These are phyloP conservation scores for Morpho deidamia DNA, from an alignment of 2,888 invertebrate genomes.

Conservation along the genomic window DNA sequence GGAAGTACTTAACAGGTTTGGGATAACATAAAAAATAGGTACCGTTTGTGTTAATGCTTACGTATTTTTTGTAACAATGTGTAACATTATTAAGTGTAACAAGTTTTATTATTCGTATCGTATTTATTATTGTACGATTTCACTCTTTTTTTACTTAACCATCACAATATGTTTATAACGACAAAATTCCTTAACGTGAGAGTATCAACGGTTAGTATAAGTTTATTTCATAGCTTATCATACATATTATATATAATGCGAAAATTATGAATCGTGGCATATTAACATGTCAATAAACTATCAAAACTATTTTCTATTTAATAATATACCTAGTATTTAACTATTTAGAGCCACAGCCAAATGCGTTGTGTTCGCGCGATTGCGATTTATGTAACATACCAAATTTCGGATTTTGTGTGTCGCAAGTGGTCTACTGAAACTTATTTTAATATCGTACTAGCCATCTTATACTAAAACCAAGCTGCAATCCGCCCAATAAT, in stretches of 20 bases:
- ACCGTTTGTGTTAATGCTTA: slow-evolving; percentile 53
- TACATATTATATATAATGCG: slow-evolving; percentile 29
- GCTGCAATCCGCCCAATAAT: slow-evolving; percentile 51
- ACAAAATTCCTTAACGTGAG: slow-evolving; percentile 50
- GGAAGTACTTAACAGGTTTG: slow-evolving; percentile 32
- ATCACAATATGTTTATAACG: slow-evolving; percentile 52
- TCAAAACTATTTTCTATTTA: slow-evolving; percentile 9
- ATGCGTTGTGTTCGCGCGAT: slow-evolving; percentile 47
- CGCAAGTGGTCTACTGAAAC: slow-evolving; percentile 69
- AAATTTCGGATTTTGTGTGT: slow-evolving; percentile 60
- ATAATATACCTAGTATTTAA: slow-evolving; percentile 25
- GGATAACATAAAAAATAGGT: slow-evolving; percentile 64
- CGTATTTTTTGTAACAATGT: slow-evolving; percentile 66
- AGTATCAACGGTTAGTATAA: slow-evolving; percentile 47
- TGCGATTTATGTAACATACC: slow-evolving; percentile 30
- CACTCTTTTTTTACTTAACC: slow-evolving; percentile 63
- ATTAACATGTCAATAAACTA: slow-evolving; percentile 2
- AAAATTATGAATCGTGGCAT: slow-evolving; percentile 23
- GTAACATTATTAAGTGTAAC: slow-evolving; percentile 70
- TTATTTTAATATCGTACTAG: slow-evolving; percentile 70
- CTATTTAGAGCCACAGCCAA: slow-evolving; percentile 55
- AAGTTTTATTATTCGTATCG: no score
- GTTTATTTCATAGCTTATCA: slow-evolving; percentile 19
- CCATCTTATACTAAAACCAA: slow-evolving; percentile 55
- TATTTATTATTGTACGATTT: slow-evolving; percentile 70